A percentile compares a stretch with the other conserved stretches of the same genome.
These are phyloP conservation scores for Camelus bactrianus DNA, from an alignment of 2,113 vertebrate species.

Conservation along the genomic window DNA sequence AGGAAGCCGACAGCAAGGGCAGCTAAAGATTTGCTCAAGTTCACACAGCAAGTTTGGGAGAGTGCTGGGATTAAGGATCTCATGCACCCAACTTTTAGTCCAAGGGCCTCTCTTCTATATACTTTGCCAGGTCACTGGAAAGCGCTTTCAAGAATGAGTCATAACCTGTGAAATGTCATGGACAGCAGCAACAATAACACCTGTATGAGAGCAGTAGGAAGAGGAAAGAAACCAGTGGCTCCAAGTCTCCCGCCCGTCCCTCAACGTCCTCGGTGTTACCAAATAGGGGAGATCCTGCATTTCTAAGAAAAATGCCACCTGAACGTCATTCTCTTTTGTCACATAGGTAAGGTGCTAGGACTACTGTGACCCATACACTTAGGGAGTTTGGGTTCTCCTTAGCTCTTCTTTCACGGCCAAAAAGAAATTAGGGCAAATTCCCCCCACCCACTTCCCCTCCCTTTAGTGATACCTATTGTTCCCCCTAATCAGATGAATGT, in stretches of 20 bases:
- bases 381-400: neutral
- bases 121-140: neutral
- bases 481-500: neutral
- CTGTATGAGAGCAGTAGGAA: accelerated
- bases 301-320: neutral
- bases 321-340: neutral
- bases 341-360: neutral
- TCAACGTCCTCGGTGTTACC: accelerated
- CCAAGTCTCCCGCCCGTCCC: accelerated
- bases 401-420: neutral
- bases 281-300: neutral
- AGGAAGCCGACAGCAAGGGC: neutral
- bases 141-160: neutral
- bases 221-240: neutral
- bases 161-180: neutral
- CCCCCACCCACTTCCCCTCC: accelerated
- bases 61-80: neutral
- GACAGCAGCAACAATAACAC: neutral
- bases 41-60: neutral
- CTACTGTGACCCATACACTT: neutral
- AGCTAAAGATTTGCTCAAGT: neutral
- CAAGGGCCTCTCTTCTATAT: neutral
- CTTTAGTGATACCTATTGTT: neutral
- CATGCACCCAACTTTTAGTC: neutral
- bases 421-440: neutral